Base-by-base conservation (phyloP, 2,113 vertebrate species). In the Eonycteris spelaea region DNA sequence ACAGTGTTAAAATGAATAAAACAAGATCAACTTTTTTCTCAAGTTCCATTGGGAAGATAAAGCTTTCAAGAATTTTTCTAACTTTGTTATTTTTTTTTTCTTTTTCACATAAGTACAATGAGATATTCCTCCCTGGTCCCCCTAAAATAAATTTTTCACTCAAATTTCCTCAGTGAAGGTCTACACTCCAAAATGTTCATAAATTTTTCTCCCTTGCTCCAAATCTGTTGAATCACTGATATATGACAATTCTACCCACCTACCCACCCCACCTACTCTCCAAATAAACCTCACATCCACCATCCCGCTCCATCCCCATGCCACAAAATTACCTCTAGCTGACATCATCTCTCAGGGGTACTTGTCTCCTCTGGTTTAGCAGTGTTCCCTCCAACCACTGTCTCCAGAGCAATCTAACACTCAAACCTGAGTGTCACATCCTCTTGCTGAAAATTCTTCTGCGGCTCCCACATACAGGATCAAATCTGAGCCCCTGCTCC, bases 291-390 rank as follows among this genome's bases (percentile, higher is more conserved):
- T 21, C n/a, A 43, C 11, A 57, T 43, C 79, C 53, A 59, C 63
- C 43, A 43, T 7, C 35, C 15, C 15, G 48, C 45, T 92, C 78
- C 70, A 74, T 43, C 45, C 91, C 59, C 82, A 4, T 18, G 51
- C 61, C 77, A 90, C 65, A 48, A 82, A 51, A 70, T 95, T 45
- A 91, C 91, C 73, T 84, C 74, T 78, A 61, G 67, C 38, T 94
- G 80, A 80, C 94, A 90, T 90, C 74, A 67, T 45, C 86, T 97
- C 97, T 90, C 94, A 68, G 63, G 90, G 73, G 77, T 28, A 71
- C 77, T 4, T 5, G 57, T 15, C 91, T 55, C 45, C 53, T 77
- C 70, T 6, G 83, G 55, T 55, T 71, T 26, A 63, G 71, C 28
- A 89, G 30, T 19, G 15, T 28, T 43, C 61, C 61, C 90, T 67